Conservation (phyloP, 2,113 vertebrate species). For the Entomyzon cyanotis region DNA sequence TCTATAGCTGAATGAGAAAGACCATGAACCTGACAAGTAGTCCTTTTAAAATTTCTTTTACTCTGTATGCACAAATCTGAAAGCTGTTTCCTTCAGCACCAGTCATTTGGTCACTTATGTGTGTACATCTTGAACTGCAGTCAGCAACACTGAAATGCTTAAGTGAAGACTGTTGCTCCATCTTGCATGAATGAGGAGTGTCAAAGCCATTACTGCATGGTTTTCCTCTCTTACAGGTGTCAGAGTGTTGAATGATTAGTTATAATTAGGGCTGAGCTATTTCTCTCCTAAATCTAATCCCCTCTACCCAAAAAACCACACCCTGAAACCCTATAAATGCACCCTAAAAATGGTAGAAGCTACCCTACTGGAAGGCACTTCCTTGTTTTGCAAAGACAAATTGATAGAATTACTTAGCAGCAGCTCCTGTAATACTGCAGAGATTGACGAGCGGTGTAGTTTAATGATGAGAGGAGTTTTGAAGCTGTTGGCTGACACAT, state of each 20-base stretch:
- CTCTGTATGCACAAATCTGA: background rate
- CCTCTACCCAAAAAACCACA: background rate
- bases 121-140: background rate
- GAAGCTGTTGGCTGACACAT: conserved; percentile 24
- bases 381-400: background rate
- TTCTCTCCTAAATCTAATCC: background rate
- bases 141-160: background rate
- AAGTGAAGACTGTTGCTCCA: background rate
- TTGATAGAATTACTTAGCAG: background rate
- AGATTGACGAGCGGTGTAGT: background rate
- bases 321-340: background rate
- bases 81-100: background rate
- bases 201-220: background rate
- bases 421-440: background rate
- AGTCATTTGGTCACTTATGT: background rate
- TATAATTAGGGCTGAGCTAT: background rate
- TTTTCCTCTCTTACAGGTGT: background rate
- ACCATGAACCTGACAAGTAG: background rate
- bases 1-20: background rate
- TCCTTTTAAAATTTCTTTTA: background rate
- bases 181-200: background rate
- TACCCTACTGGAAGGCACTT: background rate
- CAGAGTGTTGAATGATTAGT: background rate
- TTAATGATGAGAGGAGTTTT: conserved; percentile 13
- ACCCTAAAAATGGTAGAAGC: background rate